Evolutionary conservation across 2,113 vertebrate species (phyloP), one percentile per base, ranked within the genome.

Genomic region (Propithecus coquereli): DNA sequence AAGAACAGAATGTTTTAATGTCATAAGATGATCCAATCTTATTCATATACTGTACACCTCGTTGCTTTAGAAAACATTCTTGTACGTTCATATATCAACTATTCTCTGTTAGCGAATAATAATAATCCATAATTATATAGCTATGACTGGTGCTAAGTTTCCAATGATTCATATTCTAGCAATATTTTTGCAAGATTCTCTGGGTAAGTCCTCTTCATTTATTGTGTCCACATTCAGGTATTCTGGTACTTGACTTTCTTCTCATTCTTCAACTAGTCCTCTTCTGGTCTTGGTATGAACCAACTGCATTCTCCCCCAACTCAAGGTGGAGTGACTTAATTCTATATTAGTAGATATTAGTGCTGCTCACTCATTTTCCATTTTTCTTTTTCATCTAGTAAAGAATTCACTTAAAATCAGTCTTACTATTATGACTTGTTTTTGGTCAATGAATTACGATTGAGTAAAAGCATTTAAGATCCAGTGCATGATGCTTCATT

Each of bases 1-100:
- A 25, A 90, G 45, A 18, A 93, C 37, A 68, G 45, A 94, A 66
- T 50, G 91, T 50, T 86, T 94, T 90, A 74, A 85, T 86, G 86
- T 66, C 74, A 37, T 66, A 37, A 37, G 25, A 74, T 74, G 47
- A 81, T 66, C 18, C 45, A 40, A 87, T 81, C 37, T 40, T 57
- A 94, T 74, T 66, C 25, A 94, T 59, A 90, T 12, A 65, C 74
- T 68, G 25, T 2, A 66, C 5, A 66, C 5, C 23, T 73, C 54
- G 91, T 80, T 37, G n/a, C 22, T 37, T 54, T 54, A 2, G 9
- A 81, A 77, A 85, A 52, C 1, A 93, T 79, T n/a, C 16, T 88
- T 65, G 20, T 57, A 61, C 16, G 65, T 73, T 65, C n/a, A 13
- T n/a, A 27, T 80, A 84, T 71, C 65, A 63, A 32, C 37, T 23